Conservation (phyloP, 2,888 invertebrate species). For the Selenia dentaria region DNA sequence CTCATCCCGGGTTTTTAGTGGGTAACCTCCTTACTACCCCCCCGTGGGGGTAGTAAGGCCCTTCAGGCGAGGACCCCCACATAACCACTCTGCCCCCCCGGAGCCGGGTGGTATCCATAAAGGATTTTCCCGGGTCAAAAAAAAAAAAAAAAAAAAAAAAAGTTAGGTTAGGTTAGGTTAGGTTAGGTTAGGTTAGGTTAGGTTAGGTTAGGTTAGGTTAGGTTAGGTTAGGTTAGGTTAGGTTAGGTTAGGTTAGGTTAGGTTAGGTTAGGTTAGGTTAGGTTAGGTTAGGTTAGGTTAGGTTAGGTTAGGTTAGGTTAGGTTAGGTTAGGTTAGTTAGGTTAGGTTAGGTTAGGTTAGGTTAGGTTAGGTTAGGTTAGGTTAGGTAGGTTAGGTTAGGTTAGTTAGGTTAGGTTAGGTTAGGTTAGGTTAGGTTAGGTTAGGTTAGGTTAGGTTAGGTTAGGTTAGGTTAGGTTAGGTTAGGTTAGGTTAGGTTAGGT, state of each 20-base stretch:
- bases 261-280: background rate
- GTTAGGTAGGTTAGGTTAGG: too few species aligned
- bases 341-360: conserved; percentile 1
- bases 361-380: background rate
- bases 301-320: background rate
- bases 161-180: conserved; percentile 1
- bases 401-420: background rate
- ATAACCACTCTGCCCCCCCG: too few species aligned
- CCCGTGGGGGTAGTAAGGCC: too few species aligned
- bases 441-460: background rate
- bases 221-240: background rate
- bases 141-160: too few species aligned
- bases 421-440: background rate
- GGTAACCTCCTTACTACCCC: too few species aligned
- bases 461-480: background rate
- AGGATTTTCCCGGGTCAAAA: too few species aligned
- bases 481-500: background rate
- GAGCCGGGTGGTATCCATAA: too few species aligned
- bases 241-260: background rate
- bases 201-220: background rate
- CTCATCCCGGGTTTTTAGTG: too few species aligned
- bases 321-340: background rate
- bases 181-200: background rate
- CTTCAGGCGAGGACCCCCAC: too few species aligned
- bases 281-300: background rate